Base-by-base conservation (phyloP, 1,140 invertebrate species). In the Drosophila ananassae region DNA sequence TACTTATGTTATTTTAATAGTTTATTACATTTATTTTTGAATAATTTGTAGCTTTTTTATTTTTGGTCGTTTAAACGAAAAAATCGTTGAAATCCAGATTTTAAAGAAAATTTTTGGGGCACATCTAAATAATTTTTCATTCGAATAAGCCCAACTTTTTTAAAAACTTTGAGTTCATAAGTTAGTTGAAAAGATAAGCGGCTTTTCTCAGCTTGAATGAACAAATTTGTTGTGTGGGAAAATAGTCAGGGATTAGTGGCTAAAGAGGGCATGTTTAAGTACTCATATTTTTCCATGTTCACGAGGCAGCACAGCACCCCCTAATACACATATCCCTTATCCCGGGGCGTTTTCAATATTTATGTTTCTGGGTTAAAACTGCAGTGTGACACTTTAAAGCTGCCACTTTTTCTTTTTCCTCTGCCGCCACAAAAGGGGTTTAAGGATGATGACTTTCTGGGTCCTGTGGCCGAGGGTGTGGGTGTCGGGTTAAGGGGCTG, bases 301-400 rank as follows among this genome's bases (percentile, higher is more conserved):
- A 37, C 10, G 2, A 3, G 12, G 34, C 34, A 37, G 34, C 1
- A 21, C 34, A 37, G 34, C 1, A 21, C 6, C 41, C 13, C 6
- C 41, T 41, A 13, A 2, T 13, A 17, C 17, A 17, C 17, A 44
- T 44, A 44, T 44, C 13, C 41, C 17, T 44, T 21, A 44, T 44
- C 41, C 41, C 17, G 2, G 32, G 24, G 46, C 46, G 21, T 22
- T 28, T n/a, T 5, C 7, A 8, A n/a, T 87, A 85, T 85, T 85
- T 85, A 85, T 85, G 82, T 87, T 85, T 85, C 74, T 85, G 82
- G 82, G 82, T 81, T 85, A 84, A 73, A 79, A 76, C 66, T 69
- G 80, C 71, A 59, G 64, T 58, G 81, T 59, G 82, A 85, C 74
- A 87, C 68, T 81, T 78, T 63, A 71, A 75, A 60, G 61, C 64